These are phyloP conservation scores for Sebastolobus altivelis DNA, from an alignment of 2,797 vertebrate genomes.

Conservation along the genomic window DNA sequence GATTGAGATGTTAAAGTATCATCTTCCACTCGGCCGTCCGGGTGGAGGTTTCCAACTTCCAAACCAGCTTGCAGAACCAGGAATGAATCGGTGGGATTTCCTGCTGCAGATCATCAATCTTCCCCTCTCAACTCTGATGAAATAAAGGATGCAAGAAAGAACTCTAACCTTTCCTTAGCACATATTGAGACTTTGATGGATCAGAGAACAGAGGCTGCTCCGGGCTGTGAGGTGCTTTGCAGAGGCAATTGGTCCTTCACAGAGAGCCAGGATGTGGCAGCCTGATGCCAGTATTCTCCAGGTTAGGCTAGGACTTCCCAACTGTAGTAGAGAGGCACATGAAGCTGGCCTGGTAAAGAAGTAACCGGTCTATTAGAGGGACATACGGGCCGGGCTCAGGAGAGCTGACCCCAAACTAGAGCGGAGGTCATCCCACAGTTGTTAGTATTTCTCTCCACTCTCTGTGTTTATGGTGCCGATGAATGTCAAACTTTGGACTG, in stretches of 20 bases:
- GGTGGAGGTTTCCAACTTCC: not conserved
- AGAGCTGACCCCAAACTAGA: not conserved
- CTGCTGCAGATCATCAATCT: slow-evolving; percentile 3
- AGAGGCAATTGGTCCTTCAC: not conserved
- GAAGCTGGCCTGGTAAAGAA: not conserved
- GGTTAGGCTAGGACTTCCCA: not conserved
- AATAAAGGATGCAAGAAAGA: not conserved
- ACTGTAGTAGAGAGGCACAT: not conserved
- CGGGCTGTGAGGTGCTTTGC: not conserved
- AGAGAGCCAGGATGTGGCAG: not conserved
- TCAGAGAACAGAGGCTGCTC: slow-evolving; percentile 3
- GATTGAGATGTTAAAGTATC: not conserved
- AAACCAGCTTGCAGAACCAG: not conserved
- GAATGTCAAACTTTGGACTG: not conserved
- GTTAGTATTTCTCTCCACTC: not conserved
- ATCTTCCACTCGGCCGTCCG: not conserved
- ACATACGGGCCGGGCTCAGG: not conserved
- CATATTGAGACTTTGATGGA: slow-evolving; percentile 26
- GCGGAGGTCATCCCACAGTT: not conserved
- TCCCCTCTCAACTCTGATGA: not conserved
- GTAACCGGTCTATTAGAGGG: not conserved
- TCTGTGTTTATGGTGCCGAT: not conserved
- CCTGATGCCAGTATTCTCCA: not conserved
- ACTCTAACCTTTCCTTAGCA: not conserved
- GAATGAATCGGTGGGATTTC: not conserved